Conservation (phyloP, 2,888 invertebrate genomes). For the Crematogaster levior region DNA sequence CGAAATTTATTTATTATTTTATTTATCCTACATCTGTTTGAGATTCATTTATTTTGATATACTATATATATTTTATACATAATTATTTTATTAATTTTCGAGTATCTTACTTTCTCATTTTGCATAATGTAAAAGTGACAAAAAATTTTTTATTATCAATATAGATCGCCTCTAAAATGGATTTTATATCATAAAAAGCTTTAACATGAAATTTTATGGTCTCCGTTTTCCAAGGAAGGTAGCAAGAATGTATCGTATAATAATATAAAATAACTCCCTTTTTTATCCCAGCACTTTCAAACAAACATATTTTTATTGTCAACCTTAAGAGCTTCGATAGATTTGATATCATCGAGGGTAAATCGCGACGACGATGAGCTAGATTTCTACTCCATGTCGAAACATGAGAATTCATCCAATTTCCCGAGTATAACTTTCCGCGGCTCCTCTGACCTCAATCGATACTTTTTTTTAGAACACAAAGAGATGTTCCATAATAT, state of each 20-base stretch:
- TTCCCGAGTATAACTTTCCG: slow-evolving; percentile 8
- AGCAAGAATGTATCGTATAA: neutral
- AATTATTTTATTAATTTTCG: too few relatives aligned
- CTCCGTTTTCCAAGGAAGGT: neutral
- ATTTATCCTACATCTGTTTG: too few relatives aligned
- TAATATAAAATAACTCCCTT: neutral
- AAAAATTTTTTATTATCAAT: neutral
- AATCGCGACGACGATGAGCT: neutral
- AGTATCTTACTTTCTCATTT: too few relatives aligned
- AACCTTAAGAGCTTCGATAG: neutral
- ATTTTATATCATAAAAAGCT: neutral
- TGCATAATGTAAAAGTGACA: neutral
- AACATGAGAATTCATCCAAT: slow-evolving; percentile 7
- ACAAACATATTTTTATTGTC: neutral
- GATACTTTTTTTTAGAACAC: neutral
- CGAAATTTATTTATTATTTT: too few relatives aligned
- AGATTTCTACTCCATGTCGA: neutral
- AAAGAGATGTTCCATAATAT: neutral
- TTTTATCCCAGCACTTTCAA: neutral
- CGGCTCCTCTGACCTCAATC: slow-evolving; percentile 12
- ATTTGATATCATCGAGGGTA: neutral
- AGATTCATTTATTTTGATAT: too few relatives aligned
- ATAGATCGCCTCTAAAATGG: too few relatives aligned
- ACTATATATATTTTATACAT: neutral
- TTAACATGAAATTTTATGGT: neutral